A percentile compares a stretch with the other conserved stretches of the same genome.
Evolutionary conservation across 2,797 vertebrate species (phyloP).

Genomic region (Tenualosa ilisha): DNA sequence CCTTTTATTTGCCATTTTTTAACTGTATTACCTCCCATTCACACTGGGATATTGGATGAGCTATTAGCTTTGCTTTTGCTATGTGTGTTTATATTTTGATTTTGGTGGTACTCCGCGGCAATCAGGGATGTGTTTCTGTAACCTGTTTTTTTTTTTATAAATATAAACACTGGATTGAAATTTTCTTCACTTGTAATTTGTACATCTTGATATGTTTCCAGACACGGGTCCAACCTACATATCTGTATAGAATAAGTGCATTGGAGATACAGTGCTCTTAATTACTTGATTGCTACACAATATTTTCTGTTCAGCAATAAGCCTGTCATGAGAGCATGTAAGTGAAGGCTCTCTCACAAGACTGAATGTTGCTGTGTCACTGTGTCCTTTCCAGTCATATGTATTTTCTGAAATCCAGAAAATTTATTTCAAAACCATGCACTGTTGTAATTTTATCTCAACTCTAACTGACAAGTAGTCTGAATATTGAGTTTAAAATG

Average conservation of each 20-base stretch:
- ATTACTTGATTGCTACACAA: background rate
- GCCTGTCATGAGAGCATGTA: background rate
- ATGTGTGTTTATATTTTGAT: background rate
- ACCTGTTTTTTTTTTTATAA: background rate
- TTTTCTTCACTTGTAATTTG: background rate
- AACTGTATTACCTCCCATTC: constrained; percentile 12
- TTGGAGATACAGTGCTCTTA: background rate
- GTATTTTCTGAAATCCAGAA: background rate
- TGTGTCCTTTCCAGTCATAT: background rate
- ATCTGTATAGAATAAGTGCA: background rate
- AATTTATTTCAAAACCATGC: background rate
- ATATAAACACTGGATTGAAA: background rate
- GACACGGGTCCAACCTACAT: background rate
- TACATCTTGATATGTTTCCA: background rate
- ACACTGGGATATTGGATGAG: background rate
- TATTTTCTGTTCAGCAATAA: background rate
- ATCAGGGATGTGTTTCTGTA: background rate
- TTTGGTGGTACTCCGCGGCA: background rate
- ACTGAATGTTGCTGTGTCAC: background rate
- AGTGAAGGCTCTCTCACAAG: background rate
- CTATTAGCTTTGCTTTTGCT: background rate
- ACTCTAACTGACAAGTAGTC: background rate
- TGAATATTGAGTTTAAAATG: background rate
- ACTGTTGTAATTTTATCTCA: background rate
- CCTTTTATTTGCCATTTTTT: background rate